Evolutionary conservation across 2,113 vertebrate genomes (phyloP).

Genomic region (Laticauda colubrina): DNA sequence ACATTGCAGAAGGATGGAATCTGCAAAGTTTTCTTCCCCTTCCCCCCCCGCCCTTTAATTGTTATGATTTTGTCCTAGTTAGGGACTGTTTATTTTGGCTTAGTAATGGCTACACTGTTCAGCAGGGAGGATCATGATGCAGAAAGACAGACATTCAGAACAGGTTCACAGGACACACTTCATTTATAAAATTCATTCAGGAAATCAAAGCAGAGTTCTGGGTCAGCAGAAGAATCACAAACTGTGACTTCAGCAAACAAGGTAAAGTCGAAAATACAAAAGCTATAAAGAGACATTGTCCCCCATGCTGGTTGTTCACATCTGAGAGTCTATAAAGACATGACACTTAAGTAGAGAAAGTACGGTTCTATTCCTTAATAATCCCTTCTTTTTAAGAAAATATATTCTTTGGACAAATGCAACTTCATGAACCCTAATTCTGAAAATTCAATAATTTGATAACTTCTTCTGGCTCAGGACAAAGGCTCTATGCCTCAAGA

Average conservation of each 20-base stretch:
- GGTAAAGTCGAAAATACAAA: neutral
- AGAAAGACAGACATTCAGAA: neutral
- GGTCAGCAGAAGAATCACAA: neutral
- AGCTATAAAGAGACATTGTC: neutral
- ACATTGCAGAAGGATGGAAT: neutral
- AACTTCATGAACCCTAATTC: neutral
- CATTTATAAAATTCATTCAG: neutral
- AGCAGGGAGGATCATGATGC: neutral
- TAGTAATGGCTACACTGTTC: neutral
- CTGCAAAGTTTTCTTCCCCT: neutral
- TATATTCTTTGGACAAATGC: neutral
- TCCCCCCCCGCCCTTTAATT: neutral
- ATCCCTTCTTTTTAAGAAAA: neutral
- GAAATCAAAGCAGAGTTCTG: neutral
- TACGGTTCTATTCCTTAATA: neutral
- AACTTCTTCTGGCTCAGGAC: neutral
- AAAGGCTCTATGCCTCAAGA: neutral
- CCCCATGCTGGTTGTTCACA: neutral
- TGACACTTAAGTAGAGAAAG: neutral
- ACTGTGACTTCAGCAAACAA: neutral
- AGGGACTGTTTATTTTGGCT: neutral
- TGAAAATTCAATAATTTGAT: neutral
- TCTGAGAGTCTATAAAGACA: neutral
- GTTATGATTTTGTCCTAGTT: neutral
- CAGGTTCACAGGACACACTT: neutral